Percentiles rank a stretch among this genome's conserved stretches.
phyloP scores from a whole-genome alignment of 2,797 vertebrate genomes.

The Cynodonichthys magdalenae region DNA sequence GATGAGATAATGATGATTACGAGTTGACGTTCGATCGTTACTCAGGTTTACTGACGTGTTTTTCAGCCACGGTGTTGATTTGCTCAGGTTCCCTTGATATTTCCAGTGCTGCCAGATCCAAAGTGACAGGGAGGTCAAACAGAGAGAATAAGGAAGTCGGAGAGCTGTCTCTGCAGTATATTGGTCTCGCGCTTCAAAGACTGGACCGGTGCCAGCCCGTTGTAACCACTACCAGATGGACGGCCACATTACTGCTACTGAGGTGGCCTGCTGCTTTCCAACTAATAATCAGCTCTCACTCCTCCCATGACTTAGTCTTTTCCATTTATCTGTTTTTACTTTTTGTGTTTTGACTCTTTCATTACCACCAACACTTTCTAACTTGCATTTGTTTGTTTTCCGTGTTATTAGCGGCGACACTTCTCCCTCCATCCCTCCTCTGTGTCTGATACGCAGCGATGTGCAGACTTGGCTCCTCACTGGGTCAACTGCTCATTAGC shows the following conservation, averaged over 20 bases:
- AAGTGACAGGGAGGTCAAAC: conserved; percentile 39
- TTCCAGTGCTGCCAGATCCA: conserved; percentile 17
- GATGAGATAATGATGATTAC: not conserved
- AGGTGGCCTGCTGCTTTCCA: conserved; percentile 56
- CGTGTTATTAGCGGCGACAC: conserved; percentile 26
- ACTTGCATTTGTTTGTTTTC: conserved; percentile 23
- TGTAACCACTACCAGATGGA: conserved; percentile 74
- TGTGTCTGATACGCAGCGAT: conserved; percentile 66
- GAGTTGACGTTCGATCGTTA: not conserved
- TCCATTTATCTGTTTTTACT: not conserved
- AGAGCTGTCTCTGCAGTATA: conserved; percentile 34
- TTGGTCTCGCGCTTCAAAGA: conserved; percentile 60
- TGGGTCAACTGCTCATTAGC: conserved; percentile 82
- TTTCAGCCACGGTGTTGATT: not conserved
- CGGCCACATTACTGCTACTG: conserved; percentile 54
- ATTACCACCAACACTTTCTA: conserved; percentile 27
- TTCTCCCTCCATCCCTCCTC: conserved; percentile 36
- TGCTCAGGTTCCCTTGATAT: conserved; percentile 5
- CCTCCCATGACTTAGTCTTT: conserved; percentile 9
- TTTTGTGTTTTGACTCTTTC: conserved; percentile 7
- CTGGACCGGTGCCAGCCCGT: conserved; percentile 52
- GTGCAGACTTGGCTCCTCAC: conserved; percentile 67
- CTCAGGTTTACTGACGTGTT: not conserved
- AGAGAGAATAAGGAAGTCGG: conserved; percentile 35
- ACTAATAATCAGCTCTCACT: conserved; percentile 53